phyloP scores from a whole-genome alignment of 1,140 invertebrate species.

The Cherax quadricarinatus region DNA sequence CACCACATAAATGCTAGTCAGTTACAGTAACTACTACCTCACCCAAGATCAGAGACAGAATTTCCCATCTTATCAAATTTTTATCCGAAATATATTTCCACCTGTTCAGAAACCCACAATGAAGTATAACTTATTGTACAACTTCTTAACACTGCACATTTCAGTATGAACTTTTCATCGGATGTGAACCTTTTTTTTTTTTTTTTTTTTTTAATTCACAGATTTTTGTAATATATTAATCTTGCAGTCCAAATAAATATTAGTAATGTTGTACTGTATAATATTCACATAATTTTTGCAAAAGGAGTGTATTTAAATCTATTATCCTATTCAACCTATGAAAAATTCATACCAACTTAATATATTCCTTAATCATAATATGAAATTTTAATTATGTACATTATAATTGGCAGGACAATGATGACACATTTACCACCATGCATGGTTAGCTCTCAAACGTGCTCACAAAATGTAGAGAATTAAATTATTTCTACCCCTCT shows the following conservation, averaged over 20 bases:
- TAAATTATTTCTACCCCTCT: background rate
- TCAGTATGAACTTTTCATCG: background rate
- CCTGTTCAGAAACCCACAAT: background rate
- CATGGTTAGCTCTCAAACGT: slow-evolving; percentile 28
- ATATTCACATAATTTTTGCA: too few relatives aligned
- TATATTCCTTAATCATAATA: background rate
- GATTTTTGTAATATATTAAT: too few relatives aligned
- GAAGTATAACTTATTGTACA: background rate
- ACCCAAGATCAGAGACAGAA: background rate
- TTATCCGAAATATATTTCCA: background rate
- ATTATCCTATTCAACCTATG: background rate
- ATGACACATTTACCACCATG: background rate
- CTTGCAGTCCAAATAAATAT: background rate
- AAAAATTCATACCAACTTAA: background rate
- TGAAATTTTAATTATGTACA: background rate
- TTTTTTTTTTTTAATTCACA: too few relatives aligned
- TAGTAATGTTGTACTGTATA: too few relatives aligned
- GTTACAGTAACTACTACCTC: background rate
- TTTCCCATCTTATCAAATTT: background rate
- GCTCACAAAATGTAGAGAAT: background rate
- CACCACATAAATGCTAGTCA: background rate
- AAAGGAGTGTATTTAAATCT: background rate
- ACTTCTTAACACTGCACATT: background rate
- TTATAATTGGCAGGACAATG: background rate
- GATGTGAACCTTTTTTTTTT: too few relatives aligned